Evolutionary conservation across 37 sponge, comb jelly and placozoan species (phyloP), one percentile per base, ranked within the genome.

Genomic region (Halichondria panicea): DNA sequence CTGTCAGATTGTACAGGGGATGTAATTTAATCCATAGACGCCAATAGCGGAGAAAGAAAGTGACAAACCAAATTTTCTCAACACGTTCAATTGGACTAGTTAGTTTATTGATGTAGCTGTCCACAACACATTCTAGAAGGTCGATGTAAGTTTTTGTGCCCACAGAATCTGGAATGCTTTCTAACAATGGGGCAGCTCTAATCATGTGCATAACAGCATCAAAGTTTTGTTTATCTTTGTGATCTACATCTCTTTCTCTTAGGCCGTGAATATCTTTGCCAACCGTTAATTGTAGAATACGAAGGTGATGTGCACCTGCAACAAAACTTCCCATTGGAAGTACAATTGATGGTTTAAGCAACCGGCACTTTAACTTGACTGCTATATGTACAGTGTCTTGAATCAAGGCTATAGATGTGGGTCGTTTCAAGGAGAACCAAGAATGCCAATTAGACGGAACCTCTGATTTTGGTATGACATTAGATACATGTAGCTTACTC

Each of bases 361-460:
- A 48, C 44, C 78, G 32, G 1, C 66, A 61, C 35, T 77, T 84
- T 19, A 77, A 43, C 43, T 77, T 84, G 11, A 77, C 72, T 13
- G 56, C 85, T 63, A 84, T 59, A 41, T 84, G 85, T 1, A 84
- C 66, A 54, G 36, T 59, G 65, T 84, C 78, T 38, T 84, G 78
- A 3, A 84, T 57, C 61, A 77, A 77, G 19, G 78, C 37, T 71
- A 77, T 46, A 28, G 72, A 4, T 15, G 65, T 71, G 0, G 64
- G 41, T 27, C 41, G 67, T 52, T 46, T 40, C 1, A 70, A 11
- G 35, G 39, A 18, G 71, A 84, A 84, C 85, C 85, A 76, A 41
- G 77, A 70, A 11, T 7, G 9, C 84, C 84, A 83, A 1, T 41
- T 32, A 45, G 55, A 19, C 53, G 85, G 85, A 33, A 84, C 77